Conservation (phyloP, 1,140 invertebrate species). For the Drosophila burlai region DNA sequence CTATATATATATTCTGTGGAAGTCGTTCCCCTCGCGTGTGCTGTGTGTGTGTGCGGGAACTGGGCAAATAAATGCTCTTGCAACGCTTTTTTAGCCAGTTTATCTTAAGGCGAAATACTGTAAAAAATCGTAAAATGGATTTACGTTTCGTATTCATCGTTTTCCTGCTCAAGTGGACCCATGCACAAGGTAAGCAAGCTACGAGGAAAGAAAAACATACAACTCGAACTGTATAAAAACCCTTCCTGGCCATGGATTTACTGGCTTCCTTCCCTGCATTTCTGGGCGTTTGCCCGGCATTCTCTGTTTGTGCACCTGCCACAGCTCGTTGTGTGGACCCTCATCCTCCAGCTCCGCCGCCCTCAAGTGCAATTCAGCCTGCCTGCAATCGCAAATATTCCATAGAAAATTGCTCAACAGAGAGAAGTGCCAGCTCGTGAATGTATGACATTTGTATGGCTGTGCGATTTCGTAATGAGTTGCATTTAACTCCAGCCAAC, state of each 20-base stretch:
- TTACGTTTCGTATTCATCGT: constrained; percentile 84
- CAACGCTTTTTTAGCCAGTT: constrained; percentile 81
- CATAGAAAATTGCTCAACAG: constrained; percentile 72
- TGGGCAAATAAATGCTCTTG: constrained; percentile 79
- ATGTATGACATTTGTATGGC: constrained; percentile 37
- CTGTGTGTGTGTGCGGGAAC: constrained; percentile 34
- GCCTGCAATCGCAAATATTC: constrained; percentile 72
- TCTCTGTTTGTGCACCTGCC: constrained; percentile 75
- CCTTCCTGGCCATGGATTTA: constrained; percentile 29
- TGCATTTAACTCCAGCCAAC: constrained; percentile 63
- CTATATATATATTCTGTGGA: constrained; percentile 22
- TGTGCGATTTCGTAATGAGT: constrained; percentile 69
- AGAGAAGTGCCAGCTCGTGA: constrained; percentile 34
- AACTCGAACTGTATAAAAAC: constrained; percentile 29
- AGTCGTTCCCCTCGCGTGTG: constrained; percentile 19
- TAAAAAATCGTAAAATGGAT: constrained; percentile 83
- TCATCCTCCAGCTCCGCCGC: background rate
- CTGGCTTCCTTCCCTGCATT: constrained; percentile 13
- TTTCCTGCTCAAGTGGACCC: constrained; percentile 83
- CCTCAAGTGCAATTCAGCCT: constrained; percentile 66
- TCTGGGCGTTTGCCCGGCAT: constrained; percentile 63
- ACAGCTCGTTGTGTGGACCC: constrained; percentile 9
- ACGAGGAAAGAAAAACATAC: constrained; percentile 22
- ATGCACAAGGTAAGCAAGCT: constrained; percentile 80
- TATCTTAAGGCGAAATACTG: constrained; percentile 81